phyloP scores from a whole-genome alignment of 2,888 invertebrate species.

The Stratiomys singularior region DNA sequence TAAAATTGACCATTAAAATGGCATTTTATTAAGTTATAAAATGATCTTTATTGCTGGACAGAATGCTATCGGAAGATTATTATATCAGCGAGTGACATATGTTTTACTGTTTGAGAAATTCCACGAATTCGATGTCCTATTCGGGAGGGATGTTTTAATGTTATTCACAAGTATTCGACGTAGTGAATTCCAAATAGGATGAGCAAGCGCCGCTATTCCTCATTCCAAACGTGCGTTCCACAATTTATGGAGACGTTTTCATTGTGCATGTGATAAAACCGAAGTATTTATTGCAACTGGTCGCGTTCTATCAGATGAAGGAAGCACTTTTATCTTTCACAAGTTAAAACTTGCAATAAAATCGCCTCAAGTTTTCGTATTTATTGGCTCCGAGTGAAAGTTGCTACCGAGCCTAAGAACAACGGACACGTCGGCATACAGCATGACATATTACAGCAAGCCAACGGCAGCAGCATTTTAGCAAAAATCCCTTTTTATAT shows the following conservation, averaged over 20 bases:
- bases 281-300: not conserved
- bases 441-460: too few relatives aligned
- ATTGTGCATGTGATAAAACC: not conserved
- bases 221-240: not conserved
- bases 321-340: too few relatives aligned
- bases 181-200: not conserved
- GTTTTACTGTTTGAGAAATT: slow-evolving; percentile 24
- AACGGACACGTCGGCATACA: too few relatives aligned
- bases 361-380: too few relatives aligned
- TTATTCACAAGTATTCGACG: not conserved
- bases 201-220: not conserved
- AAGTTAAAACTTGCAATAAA: too few relatives aligned
- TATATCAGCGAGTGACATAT: slow-evolving; percentile 21
- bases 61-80: slow-evolving; percentile 32
- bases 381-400: too few relatives aligned
- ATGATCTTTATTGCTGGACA: slow-evolving; percentile 41
- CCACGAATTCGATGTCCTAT: not conserved
- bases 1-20: slow-evolving; percentile 44
- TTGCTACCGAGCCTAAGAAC: too few relatives aligned
- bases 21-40: slow-evolving; percentile 39
- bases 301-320: not conserved
- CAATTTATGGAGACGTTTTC: not conserved
- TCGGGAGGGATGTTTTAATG: slow-evolving; percentile 7
- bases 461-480: too few relatives aligned
- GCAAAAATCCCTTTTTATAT: too few relatives aligned